Conservation (phyloP, 1,140 invertebrate genomes). For the Dysdera silvatica region DNA sequence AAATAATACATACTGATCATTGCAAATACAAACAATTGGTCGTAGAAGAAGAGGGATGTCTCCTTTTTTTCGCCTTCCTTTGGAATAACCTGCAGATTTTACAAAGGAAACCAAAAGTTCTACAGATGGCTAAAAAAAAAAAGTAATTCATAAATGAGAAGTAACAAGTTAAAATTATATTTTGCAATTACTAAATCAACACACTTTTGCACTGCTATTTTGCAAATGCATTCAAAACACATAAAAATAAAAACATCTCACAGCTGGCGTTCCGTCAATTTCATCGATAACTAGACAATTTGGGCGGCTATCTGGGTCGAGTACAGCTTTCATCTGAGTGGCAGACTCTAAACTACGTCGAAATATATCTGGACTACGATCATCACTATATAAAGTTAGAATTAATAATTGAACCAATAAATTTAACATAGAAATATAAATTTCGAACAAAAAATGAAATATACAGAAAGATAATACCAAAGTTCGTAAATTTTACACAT, state of each 20-base stretch:
- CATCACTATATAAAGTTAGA: slow-evolving; percentile 58
- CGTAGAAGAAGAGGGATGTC: slow-evolving; percentile 54
- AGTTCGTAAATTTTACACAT: no score
- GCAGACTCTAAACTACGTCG: slow-evolving; percentile 66
- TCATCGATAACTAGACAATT: slow-evolving; percentile 95
- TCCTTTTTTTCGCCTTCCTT: slow-evolving; percentile 46
- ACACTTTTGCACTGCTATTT: not conserved
- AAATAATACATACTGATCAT: slow-evolving; percentile 59
- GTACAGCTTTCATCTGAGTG: slow-evolving; percentile 81
- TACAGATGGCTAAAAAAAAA: slow-evolving; percentile 60
- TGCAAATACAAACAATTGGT: slow-evolving; percentile 94
- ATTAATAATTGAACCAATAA: not conserved
- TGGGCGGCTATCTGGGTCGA: slow-evolving; percentile 68
- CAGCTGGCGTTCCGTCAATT: slow-evolving; percentile 83
- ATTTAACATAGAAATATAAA: not conserved
- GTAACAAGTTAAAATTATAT: not conserved
- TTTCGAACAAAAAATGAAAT: not conserved
- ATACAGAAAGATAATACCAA: not conserved
- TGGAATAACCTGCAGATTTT: slow-evolving; percentile 50
- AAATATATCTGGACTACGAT: slow-evolving; percentile 78
- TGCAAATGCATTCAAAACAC: not conserved
- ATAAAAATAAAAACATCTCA: slow-evolving; percentile 34
- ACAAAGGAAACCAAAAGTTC: slow-evolving; percentile 76
- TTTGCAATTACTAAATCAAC: not conserved
- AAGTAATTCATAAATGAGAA: slow-evolving; percentile 5